Conservation (phyloP, 2,797 vertebrate genomes). For the Neoniphon sammara region DNA sequence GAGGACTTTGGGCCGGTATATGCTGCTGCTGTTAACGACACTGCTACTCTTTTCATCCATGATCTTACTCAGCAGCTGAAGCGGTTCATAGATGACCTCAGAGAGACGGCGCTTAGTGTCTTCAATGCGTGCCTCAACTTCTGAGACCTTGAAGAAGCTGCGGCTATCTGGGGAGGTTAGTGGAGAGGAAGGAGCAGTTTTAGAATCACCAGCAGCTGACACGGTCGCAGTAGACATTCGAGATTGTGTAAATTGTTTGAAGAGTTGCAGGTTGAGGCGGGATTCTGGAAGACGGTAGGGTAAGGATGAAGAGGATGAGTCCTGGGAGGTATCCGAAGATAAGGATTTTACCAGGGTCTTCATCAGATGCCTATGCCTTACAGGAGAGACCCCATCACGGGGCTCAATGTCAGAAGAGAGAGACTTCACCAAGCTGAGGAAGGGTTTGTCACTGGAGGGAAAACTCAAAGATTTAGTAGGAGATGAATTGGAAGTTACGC, state of each 20-base stretch:
- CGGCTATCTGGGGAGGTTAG: constrained; percentile 91
- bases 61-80: constrained; percentile 96
- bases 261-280: constrained; percentile 94
- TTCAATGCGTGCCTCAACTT: constrained; percentile 96
- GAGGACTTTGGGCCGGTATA: constrained; percentile 90
- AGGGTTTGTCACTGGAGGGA: constrained; percentile 88
- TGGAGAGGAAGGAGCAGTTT: constrained; percentile 94
- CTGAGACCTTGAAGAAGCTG: constrained; percentile 97
- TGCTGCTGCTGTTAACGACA: constrained; percentile 52
- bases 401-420: constrained; percentile 90
- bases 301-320: constrained; percentile 79
- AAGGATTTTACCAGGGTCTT: constrained; percentile 95
- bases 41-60: constrained; percentile 93
- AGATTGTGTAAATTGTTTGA: constrained; percentile 96
- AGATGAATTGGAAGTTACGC: constrained; percentile 78
- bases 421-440: constrained; percentile 90
- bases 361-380: constrained; percentile 91
- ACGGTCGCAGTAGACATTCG: constrained; percentile 75
- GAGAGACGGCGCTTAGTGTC: constrained; percentile 96
- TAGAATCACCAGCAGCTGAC: constrained; percentile 85
- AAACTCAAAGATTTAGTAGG: constrained; percentile 86
- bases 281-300: constrained; percentile 87
- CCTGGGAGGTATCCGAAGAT: constrained; percentile 93
- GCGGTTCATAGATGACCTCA: constrained; percentile 94
- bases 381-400: constrained; percentile 78